Base-by-base conservation (phyloP, 2,797 vertebrate species). In the Argentina silus region DNA sequence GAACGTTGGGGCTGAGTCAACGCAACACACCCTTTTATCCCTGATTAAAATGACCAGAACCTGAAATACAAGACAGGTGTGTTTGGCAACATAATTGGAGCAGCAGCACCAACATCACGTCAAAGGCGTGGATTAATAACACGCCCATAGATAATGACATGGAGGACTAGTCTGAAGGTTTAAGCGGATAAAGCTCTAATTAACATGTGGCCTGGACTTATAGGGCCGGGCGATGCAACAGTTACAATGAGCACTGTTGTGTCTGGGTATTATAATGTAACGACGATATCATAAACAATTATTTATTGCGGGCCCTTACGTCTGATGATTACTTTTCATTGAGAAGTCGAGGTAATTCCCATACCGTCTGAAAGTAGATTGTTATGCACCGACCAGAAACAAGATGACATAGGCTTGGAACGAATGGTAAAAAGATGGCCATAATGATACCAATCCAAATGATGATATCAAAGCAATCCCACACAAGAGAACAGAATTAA, bases 121-220 rank as follows among this genome's bases (percentile, higher is more conserved):
- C 68, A 64, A 11, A 45, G 67, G 69, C 59, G 3, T 7, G 0
- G 69, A 51, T 36, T 76, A 71, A 67, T 78, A 85, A 78, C 85
- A 84, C 70, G 17, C 78, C 70, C 81, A 79, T 47, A 77, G 78
- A 86, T 85, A 83, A 90, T 82, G 82, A 87, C 85, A 85, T 70
- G 76, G 80, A 69, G 86, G 86, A 85, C 85, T 72, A 81, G 83
- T 67, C 81, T 73, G 79, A 80, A 11, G 15, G 80, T 69, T 84
- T 93, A 94, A 92, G 91, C 81, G 85, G 92, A 93, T 93, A 86
- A 92, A 79, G 86, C 70, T 82, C 88, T 92, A 90, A 93, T 91
- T 89, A 91, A 91, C 83, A 75, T 67, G 69, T 80, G 79, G 23
- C 78, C 81, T 17, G 57, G 85, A 76, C 74, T 77, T 85, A 85